Conservation (phyloP, 2,888 invertebrate genomes). For the Gasteruption jaculator region DNA sequence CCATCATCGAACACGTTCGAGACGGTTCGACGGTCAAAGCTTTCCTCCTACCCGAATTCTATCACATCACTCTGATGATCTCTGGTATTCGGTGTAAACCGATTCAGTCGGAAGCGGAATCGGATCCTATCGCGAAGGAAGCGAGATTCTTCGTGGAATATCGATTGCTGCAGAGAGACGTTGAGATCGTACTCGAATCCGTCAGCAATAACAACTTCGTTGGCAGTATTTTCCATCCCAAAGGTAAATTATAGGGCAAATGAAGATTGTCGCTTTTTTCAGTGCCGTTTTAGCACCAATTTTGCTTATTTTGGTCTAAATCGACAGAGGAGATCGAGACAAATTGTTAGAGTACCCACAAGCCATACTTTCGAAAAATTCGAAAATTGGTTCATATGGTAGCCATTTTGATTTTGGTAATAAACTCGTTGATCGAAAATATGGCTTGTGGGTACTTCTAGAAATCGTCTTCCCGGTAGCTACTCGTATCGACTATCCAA, state of each 20-base stretch:
- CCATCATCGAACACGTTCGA: constrained; percentile 94
- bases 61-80: constrained; percentile 91
- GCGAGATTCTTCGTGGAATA: constrained; percentile 92
- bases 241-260: constrained; percentile 50
- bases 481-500: neutral
- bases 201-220: constrained; percentile 91
- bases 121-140: constrained; percentile 78
- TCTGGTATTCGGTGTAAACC: constrained; percentile 87
- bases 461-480: too few relatives aligned
- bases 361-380: too few relatives aligned
- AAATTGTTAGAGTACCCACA: too few relatives aligned
- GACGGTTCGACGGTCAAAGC: constrained; percentile 95
- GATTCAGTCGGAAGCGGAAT: constrained; percentile 72
- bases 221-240: constrained; percentile 89
- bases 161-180: constrained; percentile 84
- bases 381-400: too few relatives aligned
- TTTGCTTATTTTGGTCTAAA: neutral
- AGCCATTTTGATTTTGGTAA: too few relatives aligned
- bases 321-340: neutral
- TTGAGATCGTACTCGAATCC: constrained; percentile 86
- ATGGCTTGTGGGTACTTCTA: too few relatives aligned
- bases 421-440: too few relatives aligned
- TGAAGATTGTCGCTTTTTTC: neutral
- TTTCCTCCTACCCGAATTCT: constrained; percentile 84
- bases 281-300: neutral